These are phyloP conservation scores for Cryptotis parvus DNA, from an alignment of 2,113 vertebrate genomes.

Conservation along the genomic window DNA sequence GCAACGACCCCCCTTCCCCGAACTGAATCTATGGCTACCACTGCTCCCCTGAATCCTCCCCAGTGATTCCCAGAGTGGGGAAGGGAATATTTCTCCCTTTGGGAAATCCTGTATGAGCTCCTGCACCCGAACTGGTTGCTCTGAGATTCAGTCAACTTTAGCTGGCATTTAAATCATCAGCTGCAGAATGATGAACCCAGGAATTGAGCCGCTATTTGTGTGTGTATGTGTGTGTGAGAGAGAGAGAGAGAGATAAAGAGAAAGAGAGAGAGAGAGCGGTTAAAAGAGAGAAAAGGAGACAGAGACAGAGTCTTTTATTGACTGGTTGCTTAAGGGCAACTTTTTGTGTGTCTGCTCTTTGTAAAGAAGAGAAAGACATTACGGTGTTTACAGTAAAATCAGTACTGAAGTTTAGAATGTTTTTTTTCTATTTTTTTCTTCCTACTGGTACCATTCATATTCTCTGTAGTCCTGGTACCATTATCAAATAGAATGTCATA, in stretches of 20 bases:
- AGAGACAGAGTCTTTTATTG: background rate
- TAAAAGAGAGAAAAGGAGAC: no score
- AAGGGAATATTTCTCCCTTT: no score
- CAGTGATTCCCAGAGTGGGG: no score
- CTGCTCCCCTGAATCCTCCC: no score
- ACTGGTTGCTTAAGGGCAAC: background rate
- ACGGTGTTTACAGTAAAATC: background rate
- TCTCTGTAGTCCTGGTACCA: background rate
- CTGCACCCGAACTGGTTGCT: conserved; percentile 34
- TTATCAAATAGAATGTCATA: background rate
- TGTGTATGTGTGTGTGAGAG: background rate
- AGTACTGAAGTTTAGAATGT: conserved; percentile 30
- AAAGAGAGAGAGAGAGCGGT: no score
- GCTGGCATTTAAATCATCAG: background rate
- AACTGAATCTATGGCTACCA: no score
- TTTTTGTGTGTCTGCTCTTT: background rate
- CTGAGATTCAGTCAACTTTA: background rate
- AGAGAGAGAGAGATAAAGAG: no score
- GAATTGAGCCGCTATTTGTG: background rate
- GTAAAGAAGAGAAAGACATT: background rate
- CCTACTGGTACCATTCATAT: no score
- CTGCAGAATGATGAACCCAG: background rate
- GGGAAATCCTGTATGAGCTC: background rate
- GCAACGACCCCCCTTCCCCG: no score
- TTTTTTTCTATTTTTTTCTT: background rate